These are phyloP conservation scores for Zingel zingel DNA, from an alignment of 2,113 vertebrate species.

Conservation along the genomic window DNA sequence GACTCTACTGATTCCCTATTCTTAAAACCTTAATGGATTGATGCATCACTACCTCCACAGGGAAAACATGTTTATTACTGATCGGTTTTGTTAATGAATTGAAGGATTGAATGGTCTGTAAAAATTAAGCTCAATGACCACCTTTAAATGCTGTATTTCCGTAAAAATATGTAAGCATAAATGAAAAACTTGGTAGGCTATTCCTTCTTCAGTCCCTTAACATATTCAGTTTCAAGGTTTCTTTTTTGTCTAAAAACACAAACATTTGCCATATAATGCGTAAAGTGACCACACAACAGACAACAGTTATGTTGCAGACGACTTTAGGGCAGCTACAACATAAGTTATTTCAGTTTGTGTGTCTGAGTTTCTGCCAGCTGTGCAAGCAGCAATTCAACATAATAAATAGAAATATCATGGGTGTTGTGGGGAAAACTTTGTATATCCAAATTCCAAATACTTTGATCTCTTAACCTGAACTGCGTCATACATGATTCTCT, in stretches of 20 bases:
- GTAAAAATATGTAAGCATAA: not conserved
- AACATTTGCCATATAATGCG: not conserved
- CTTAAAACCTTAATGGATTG: slow-evolving; percentile 1
- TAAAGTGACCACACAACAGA: slow-evolving; percentile 11
- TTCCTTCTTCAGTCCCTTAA: not conserved
- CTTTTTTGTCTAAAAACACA: not conserved
- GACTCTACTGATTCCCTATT: slow-evolving; percentile 5
- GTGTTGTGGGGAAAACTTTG: not conserved
- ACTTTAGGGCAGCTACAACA: not conserved
- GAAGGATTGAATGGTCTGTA: slow-evolving; percentile 4
- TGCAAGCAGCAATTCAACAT: slow-evolving; percentile 16
- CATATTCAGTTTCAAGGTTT: not conserved
- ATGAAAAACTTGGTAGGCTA: not conserved
- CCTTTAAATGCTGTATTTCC: not conserved
- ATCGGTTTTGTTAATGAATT: slow-evolving; percentile 7
- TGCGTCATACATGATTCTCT: not conserved
- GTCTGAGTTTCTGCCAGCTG: slow-evolving; percentile 8
- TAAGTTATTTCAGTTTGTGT: slow-evolving; percentile 7
- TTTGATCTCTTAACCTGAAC: slow-evolving; percentile 2
- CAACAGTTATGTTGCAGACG: not conserved
- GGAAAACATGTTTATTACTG: not conserved
- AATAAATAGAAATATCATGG: not conserved
- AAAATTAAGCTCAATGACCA: not conserved
- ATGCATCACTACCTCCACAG: not conserved
- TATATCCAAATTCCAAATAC: not conserved